Evolutionary conservation across 64 coral and sea anemone species (phyloP), one percentile per base, ranked within the genome.

Genomic region (Montipora efflorescens): DNA sequence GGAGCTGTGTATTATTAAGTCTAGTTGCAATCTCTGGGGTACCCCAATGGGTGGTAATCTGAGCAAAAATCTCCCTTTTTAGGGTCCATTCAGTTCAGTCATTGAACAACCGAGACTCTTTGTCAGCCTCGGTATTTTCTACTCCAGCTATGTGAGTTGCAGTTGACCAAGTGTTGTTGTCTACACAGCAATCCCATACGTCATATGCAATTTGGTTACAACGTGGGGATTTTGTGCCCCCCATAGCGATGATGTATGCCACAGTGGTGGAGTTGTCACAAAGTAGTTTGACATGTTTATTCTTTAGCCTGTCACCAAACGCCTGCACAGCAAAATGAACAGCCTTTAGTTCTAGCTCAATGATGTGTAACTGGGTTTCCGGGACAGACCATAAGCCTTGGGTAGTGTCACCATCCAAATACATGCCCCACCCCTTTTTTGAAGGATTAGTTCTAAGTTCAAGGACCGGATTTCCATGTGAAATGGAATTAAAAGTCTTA

Each of bases 221-320:
- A 4, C 7, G 4, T 71, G 61, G 16, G 11, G 87, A 90, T 18
- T 70, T 76, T 58, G 16, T 86, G 18, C 73, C 57, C 47, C 88
- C 88, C 87, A 95, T 74, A 57, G 6, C 53, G 10, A 4, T 57
- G 53, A 57, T 11, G 10, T 57, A 57, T 57, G 53, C 53, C 53
- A 94, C 84, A 50, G 92, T 48, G 6, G 92, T 89, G 5, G 92
- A 55, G 57, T 94, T 94, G 44, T 95, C 87, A 75, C 77, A 95
- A 11, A 23, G 25, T 6, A 90, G 11, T 90, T 72, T 95, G 21
- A 76, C 76, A 86, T 90, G 88, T 3, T 73, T 92, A 28, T 13
- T 61, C 8, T 69, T 4, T 52, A 88, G 55, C 85, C 86, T 94
- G 72, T 88, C 45, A 82, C 78, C 48, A 85, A 84, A 50, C 36